Evolutionary conservation across 2,888 invertebrate species (phyloP), one percentile per base, ranked within the genome.

Genomic region (Sinohyriopsis cumingii): DNA sequence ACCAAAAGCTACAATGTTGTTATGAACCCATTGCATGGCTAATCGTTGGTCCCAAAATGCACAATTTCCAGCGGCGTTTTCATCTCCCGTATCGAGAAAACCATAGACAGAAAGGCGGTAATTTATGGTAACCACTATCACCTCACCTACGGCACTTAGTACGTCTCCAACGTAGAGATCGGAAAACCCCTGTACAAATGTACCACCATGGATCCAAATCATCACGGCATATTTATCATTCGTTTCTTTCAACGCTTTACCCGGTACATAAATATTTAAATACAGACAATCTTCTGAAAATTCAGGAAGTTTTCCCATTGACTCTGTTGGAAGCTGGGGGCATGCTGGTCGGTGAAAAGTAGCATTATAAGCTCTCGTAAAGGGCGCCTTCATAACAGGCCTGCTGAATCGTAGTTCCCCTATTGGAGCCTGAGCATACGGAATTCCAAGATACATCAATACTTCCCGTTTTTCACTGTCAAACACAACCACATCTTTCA

Each of bases 131-230:
- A 68, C 68, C 15, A 68, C 68, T 12, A 68, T 33, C 18, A 68
- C 68, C 54, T 64, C 68, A 12, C 68, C 68, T 20, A 25, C 15
- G 18, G 54, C 22, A 6, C 55, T 57, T 28, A 68, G 28, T 7
- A 54, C 22, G 7, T 25, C 24, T 9, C 55, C 55, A 15, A 33
- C 59, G 22, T 68, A 68, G 15, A 22, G 4, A 19, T 57, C 22
- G 9, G 63, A n/a, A 18, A 57, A 60, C 1, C 68, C 68, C 20
- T n/a, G 20, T 6, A 18, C 9, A 54, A 57, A 68, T 25, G 59
- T 64, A 1, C 68, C 68, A 6, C 68, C 68, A 24, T 64, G 64
- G 18, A 68, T 63, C 68, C 68, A 64, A 7, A 68, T 59, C 68
- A 68, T 68, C 9, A 68, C 68, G 24, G 63, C 28, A 28, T 63